Evolutionary conservation across 2,888 invertebrate species (phyloP).

Genomic region (Amblyjoppa fuscipennis): DNA sequence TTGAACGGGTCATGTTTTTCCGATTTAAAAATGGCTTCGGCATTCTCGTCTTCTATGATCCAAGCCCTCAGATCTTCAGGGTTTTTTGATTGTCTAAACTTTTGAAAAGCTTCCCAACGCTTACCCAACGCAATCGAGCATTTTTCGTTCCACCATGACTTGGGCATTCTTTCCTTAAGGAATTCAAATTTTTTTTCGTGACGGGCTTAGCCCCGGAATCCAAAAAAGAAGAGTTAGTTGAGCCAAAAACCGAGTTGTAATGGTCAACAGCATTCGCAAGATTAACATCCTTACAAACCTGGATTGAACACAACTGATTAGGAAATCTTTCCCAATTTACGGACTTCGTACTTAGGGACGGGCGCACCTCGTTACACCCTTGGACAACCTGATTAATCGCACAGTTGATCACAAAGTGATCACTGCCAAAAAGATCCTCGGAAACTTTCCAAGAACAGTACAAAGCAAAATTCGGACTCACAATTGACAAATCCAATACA

Average conservation of each 20-base stretch:
- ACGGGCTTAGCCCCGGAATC: too few species aligned
- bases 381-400: too few species aligned
- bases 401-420: not conserved
- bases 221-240: too few species aligned
- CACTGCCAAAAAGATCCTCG: not conserved
- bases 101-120: constrained; percentile 4
- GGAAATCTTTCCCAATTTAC: too few species aligned
- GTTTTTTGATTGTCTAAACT: not conserved
- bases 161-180: too few species aligned
- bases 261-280: too few species aligned
- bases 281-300: too few species aligned
- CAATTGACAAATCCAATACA: not conserved
- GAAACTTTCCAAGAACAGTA: not conserved
- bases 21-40: not conserved
- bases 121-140: not conserved
- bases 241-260: too few species aligned
- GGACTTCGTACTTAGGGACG: too few species aligned
- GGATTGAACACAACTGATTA: too few species aligned
- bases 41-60: not conserved
- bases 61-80: not conserved
- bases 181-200: too few species aligned
- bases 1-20: not conserved
- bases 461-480: not conserved
- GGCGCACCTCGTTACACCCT: too few species aligned
- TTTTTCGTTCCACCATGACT: not conserved